A percentile compares a stretch with the other conserved stretches of the same genome.
These are phyloP conservation scores for Pogonocichla stellata DNA, from an alignment of 2,113 vertebrate species.

Conservation along the genomic window DNA sequence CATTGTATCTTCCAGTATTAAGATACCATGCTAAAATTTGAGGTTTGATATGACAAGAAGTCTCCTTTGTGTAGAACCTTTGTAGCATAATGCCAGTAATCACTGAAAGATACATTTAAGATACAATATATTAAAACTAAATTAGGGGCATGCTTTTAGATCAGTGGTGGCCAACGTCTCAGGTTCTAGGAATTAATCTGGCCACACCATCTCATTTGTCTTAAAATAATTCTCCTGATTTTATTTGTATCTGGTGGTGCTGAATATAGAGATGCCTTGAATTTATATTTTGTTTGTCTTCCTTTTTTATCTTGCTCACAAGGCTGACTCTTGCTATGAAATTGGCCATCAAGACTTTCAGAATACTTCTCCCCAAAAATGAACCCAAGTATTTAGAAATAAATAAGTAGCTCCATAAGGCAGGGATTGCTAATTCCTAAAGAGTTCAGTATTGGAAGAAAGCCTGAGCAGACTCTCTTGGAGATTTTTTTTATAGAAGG, in stretches of 20 bases:
- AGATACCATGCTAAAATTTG: neutral
- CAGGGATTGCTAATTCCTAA: neutral
- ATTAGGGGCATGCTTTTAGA: neutral
- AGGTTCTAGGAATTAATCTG: neutral
- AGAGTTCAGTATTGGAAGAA: neutral
- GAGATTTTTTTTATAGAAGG: neutral
- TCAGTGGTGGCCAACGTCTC: neutral
- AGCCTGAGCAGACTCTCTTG: neutral
- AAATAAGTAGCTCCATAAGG: neutral
- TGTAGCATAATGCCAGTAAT: neutral
- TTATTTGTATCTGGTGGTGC: neutral
- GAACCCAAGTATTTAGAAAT: neutral
- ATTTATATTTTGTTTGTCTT: neutral
- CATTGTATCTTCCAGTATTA: neutral
- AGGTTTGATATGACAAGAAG: neutral
- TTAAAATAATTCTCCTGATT: neutral
- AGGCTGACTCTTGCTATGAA: neutral
- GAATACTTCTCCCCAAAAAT: neutral
- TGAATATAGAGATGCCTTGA: neutral
- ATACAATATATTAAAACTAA: neutral
- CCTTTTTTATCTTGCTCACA: neutral
- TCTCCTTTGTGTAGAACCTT: neutral
- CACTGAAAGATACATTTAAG: neutral
- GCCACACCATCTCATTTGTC: neutral
- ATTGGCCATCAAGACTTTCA: neutral